phyloP scores from a whole-genome alignment of 2,888 invertebrate genomes.

The Dynastes hyllus region DNA sequence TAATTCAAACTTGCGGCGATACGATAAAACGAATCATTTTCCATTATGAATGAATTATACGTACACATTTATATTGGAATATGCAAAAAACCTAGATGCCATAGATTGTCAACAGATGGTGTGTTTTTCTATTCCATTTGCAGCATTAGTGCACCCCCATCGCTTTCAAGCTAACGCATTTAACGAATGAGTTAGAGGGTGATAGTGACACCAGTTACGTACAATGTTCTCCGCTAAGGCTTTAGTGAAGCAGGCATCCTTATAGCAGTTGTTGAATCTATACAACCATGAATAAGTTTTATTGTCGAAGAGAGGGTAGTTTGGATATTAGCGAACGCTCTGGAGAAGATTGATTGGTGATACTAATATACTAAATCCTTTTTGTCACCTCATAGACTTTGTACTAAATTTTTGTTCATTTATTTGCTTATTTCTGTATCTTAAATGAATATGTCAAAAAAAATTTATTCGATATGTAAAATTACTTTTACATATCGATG shows the following conservation, averaged over 20 bases:
- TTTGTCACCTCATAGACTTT: conserved; percentile 47
- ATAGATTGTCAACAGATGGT: conserved; percentile 72
- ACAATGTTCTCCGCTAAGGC: conserved; percentile 34
- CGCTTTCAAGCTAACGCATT: conserved; percentile 49
- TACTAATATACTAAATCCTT: conserved; percentile 66
- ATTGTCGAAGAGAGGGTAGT: conserved; percentile 57
- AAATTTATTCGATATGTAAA: no score
- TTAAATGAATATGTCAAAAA: no score
- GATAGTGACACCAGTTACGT: conserved; percentile 49
- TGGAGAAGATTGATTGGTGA: conserved; percentile 53
- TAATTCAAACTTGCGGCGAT: background rate
- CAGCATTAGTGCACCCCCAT: conserved; percentile 71
- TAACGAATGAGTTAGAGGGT: conserved; percentile 13
- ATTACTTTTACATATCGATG: no score
- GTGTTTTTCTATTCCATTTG: conserved; percentile 73
- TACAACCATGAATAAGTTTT: conserved; percentile 58
- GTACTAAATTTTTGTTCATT: no score
- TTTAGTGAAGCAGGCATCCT: background rate
- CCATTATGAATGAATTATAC: conserved; percentile 1
- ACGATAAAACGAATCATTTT: background rate
- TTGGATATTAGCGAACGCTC: background rate
- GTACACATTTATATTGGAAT: conserved; percentile 9
- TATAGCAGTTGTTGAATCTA: conserved; percentile 56
- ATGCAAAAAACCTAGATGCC: conserved; percentile 55
- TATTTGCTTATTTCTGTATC: no score